Percentiles rank a stretch among this genome's conserved stretches.
These are phyloP conservation scores for Griposia aprilina DNA, from an alignment of 2,888 invertebrate species.

Conservation along the genomic window DNA sequence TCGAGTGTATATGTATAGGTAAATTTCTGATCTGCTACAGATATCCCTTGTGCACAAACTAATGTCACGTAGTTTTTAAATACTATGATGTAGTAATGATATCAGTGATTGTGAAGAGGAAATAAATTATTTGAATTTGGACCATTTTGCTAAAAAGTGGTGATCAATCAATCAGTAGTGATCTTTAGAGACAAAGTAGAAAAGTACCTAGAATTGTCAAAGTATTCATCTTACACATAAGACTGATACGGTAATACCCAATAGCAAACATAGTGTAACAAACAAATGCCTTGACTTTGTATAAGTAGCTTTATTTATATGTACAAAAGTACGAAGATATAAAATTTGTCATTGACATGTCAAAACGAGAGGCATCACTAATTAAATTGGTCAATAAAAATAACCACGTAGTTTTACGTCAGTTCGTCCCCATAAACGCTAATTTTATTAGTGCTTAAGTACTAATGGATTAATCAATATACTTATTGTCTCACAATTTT, in stretches of 20 bases:
- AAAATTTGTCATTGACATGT: neutral
- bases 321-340: neutral
- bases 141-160: no score
- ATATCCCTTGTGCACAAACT: no score
- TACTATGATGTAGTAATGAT: no score
- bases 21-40: no score
- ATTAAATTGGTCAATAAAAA: neutral
- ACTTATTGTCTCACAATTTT: neutral
- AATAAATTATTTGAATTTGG: no score
- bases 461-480: neutral
- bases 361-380: neutral
- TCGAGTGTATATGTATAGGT: no score
- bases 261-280: neutral
- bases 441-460: neutral
- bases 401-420: neutral
- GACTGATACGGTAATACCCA: neutral
- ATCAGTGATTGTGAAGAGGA: no score
- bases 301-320: neutral
- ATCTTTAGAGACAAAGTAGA: no score
- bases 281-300: neutral
- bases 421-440: neutral
- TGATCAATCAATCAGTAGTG: no score
- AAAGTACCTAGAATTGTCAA: neutral
- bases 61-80: no score
- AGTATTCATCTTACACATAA: neutral